A percentile compares a stretch with the other conserved stretches of the same genome.
Evolutionary conservation across 1,140 invertebrate genomes (phyloP).

Genomic region (Hesperophylax magnus): DNA sequence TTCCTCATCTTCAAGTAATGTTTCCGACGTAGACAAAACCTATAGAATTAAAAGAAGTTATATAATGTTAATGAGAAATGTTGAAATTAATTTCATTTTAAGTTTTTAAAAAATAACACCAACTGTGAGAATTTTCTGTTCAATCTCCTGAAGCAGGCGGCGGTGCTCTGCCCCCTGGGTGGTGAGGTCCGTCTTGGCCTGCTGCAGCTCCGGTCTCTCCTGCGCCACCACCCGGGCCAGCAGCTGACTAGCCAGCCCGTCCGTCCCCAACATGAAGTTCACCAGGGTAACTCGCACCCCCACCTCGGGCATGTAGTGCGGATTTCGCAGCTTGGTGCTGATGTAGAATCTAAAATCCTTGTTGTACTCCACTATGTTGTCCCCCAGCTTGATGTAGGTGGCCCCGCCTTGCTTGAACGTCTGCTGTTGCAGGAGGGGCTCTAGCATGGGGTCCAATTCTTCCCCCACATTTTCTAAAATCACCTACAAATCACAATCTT

Average conservation of each 20-base stretch:
- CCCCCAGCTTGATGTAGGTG: slow-evolving; percentile 87
- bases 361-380: slow-evolving; percentile 87
- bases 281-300: slow-evolving; percentile 94
- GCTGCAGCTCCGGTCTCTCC: slow-evolving; percentile 93
- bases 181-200: slow-evolving; percentile 92
- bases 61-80: too few relatives aligned
- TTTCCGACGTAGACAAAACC: slow-evolving; percentile 89
- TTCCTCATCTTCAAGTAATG: slow-evolving; percentile 96
- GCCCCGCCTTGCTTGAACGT: slow-evolving; percentile 91
- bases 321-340: slow-evolving; percentile 94
- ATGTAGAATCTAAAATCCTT: slow-evolving; percentile 92
- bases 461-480: slow-evolving; percentile 90
- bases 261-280: slow-evolving; percentile 93
- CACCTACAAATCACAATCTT: slow-evolving; percentile 71
- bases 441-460: slow-evolving; percentile 91
- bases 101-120: too few relatives aligned
- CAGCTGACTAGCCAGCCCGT: slow-evolving; percentile 92
- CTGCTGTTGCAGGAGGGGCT: slow-evolving; percentile 90
- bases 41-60: slow-evolving; percentile 61
- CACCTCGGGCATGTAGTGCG: slow-evolving; percentile 93
- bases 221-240: slow-evolving; percentile 92
- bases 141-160: slow-evolving; percentile 92
- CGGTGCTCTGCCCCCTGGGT: slow-evolving; percentile 93
- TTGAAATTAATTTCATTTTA: too few relatives aligned
- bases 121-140: slow-evolving; percentile 86